A percentile compares a stretch with the other conserved stretches of the same genome.
These are phyloP conservation scores for Pollicipes pollicipes DNA, from an alignment of 1,140 invertebrate genomes.

Conservation along the genomic window DNA sequence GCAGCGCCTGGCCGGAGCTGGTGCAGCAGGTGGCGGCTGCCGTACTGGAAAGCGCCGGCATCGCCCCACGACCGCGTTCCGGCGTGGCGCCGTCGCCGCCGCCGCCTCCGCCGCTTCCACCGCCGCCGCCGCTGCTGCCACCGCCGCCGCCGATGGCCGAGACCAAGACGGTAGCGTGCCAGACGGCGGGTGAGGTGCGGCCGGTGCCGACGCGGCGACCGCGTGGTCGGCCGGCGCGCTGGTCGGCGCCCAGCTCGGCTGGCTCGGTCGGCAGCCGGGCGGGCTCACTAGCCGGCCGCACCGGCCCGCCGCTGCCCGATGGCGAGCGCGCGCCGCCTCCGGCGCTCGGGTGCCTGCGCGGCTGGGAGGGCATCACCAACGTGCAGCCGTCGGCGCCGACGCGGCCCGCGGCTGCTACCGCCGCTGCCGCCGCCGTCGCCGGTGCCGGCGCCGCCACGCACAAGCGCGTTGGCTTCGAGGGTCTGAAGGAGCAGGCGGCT, in stretches of 20 bases:
- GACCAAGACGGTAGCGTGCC: neutral
- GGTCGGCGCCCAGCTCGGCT: no score
- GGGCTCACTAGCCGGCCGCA: no score
- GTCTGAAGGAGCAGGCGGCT: conserved; percentile 3
- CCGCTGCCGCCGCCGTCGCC: no score
- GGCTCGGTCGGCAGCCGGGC: no score
- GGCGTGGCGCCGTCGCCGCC: no score
- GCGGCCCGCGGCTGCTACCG: no score
- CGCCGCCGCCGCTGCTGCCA: no score
- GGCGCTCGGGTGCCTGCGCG: neutral
- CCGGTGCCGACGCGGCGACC: no score
- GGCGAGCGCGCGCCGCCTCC: no score
- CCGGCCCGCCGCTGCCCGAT: no score
- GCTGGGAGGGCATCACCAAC: neutral
- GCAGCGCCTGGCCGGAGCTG: neutral
- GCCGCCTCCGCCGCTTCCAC: no score
- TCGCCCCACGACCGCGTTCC: neutral
- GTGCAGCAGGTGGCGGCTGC: neutral
- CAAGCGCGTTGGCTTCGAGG: neutral
- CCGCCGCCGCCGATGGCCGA: neutral
- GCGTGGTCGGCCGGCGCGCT: neutral
- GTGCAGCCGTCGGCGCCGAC: neutral
- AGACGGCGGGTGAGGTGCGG: neutral
- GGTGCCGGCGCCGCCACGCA: neutral
- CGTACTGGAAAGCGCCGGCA: neutral